phyloP scores from a whole-genome alignment of 2,113 vertebrate species.

The Pseudonaja textilis region DNA sequence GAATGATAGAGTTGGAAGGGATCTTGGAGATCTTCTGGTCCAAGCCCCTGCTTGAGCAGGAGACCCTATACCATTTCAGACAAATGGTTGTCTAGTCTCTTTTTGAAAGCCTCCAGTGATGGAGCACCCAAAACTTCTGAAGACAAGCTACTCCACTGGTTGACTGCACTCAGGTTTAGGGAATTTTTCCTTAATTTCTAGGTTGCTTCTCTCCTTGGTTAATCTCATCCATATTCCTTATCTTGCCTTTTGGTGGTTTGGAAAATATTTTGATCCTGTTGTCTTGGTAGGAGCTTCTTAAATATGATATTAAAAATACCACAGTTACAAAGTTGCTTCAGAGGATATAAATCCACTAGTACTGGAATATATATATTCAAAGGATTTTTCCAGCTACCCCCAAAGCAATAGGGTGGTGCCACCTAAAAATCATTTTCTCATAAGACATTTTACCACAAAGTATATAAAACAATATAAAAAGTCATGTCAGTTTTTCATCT shows the following conservation, averaged over 20 bases:
- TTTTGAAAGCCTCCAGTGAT: neutral
- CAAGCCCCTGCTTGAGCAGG: neutral
- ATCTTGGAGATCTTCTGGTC: neutral
- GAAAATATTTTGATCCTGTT: neutral
- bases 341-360: constrained; percentile 23
- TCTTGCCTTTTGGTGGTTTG: neutral
- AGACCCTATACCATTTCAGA: neutral
- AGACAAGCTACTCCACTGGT: neutral
- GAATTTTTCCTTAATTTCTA: neutral
- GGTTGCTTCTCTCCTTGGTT: neutral
- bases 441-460: constrained; percentile 21
- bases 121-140: neutral
- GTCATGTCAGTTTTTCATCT: constrained; percentile 30
- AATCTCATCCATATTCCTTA: neutral
- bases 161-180: neutral
- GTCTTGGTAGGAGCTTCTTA: neutral
- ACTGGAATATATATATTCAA: constrained; percentile 39
- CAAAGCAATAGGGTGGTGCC: constrained; percentile 33
- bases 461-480: constrained; percentile 30
- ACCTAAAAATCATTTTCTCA: constrained; percentile 41
- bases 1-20: neutral
- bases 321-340: neutral
- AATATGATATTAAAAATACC: neutral
- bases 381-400: neutral
- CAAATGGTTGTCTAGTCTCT: neutral